Evolutionary conservation across 37 sponge, comb jelly and placozoan species (phyloP).

Genomic region (Beroe forskalii): DNA sequence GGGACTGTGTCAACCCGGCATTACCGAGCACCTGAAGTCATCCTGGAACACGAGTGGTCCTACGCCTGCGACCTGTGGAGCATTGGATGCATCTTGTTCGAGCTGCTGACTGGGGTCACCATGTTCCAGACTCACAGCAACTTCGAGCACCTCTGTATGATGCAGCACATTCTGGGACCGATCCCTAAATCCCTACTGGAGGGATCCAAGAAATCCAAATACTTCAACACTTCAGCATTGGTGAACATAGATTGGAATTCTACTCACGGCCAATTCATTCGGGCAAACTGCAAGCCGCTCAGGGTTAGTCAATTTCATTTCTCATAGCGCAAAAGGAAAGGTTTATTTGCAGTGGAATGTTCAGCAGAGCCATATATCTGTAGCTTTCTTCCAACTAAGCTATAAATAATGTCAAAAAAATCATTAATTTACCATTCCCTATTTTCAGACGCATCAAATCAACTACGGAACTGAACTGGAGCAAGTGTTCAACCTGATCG

Average conservation of each 20-base stretch:
- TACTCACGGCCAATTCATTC: neutral
- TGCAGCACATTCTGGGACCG: conserved; percentile 91
- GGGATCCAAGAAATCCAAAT: conserved; percentile 63
- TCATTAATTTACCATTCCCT: too few relatives aligned
- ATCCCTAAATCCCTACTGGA: conserved; percentile 77
- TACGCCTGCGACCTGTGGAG: conserved; percentile 99
- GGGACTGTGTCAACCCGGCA: conserved; percentile 96
- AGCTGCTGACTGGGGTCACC: conserved; percentile 93
- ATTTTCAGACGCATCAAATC: neutral
- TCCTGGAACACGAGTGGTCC: conserved; percentile 89
- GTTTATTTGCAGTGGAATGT: too few relatives aligned
- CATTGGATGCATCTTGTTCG: conserved; percentile 98
- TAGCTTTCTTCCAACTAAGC: too few relatives aligned
- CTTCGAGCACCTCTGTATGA: conserved; percentile 96
- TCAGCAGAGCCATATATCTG: too few relatives aligned
- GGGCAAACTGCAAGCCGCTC: conserved; percentile 11
- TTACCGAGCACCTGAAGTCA: conserved; percentile 74
- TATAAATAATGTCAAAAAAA: too few relatives aligned
- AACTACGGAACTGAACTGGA: conserved; percentile 3
- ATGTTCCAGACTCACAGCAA: conserved; percentile 96
- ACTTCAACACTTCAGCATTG: conserved; percentile 49
- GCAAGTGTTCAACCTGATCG: conserved; percentile 63
- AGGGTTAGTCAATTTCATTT: too few relatives aligned
- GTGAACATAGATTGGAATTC: conserved; percentile 62
- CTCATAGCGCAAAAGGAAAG: too few relatives aligned